phyloP scores from a whole-genome alignment of 2,113 vertebrate species.

The Sturnus vulgaris region DNA sequence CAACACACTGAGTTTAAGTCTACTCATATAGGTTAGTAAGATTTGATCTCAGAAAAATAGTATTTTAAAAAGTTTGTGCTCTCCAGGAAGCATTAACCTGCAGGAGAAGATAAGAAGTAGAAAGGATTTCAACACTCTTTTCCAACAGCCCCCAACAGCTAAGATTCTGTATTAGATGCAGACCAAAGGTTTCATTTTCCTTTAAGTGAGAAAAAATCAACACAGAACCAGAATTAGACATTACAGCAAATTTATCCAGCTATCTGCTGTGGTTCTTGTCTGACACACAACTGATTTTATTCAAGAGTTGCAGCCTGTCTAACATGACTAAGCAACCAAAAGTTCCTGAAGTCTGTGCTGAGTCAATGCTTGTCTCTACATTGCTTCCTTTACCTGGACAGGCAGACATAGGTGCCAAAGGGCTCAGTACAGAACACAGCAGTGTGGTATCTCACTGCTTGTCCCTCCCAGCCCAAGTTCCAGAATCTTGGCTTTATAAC shows the following conservation, averaged over 20 bases:
- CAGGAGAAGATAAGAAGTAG: background rate
- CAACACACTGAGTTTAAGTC: background rate
- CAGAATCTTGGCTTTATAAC: background rate
- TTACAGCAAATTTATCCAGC: background rate
- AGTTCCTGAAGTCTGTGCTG: background rate
- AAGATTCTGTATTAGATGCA: background rate
- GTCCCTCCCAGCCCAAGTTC: background rate
- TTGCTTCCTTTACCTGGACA: background rate
- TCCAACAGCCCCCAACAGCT: background rate
- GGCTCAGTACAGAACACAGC: background rate
- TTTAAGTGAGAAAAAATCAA: background rate
- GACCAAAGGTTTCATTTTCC: background rate
- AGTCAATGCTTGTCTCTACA: background rate
- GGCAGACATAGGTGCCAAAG: background rate
- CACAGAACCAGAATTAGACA: background rate
- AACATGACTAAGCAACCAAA: background rate
- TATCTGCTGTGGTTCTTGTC: background rate
- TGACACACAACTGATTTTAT: rapidly evolving
- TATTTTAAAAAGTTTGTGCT: background rate
- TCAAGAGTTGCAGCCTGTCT: background rate
- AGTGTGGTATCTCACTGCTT: no score
- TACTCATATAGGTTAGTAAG: background rate
- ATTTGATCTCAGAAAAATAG: rapidly evolving
- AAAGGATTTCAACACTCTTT: background rate
- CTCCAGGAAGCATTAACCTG: background rate